A percentile compares a stretch with the other conserved stretches of the same genome.
These are phyloP conservation scores for Edolisoma coerulescens DNA, from an alignment of 2,113 vertebrate species.

Conservation along the genomic window DNA sequence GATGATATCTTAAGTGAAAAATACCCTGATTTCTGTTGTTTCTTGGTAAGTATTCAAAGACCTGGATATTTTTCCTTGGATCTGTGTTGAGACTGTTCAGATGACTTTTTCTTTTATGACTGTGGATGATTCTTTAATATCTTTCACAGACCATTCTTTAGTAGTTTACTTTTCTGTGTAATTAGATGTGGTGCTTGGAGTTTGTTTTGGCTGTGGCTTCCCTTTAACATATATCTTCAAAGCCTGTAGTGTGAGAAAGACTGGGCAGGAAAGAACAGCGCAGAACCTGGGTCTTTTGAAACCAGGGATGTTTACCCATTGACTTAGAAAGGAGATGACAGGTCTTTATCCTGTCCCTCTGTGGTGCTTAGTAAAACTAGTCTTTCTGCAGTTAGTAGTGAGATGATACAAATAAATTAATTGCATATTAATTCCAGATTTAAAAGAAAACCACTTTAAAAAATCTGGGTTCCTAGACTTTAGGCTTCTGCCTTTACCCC, in stretches of 20 bases:
- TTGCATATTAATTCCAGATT: background rate
- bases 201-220: constrained; percentile 48
- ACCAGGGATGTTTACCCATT: constrained; percentile 29
- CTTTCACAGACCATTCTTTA: background rate
- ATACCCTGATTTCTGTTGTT: background rate
- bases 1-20: background rate
- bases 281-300: background rate
- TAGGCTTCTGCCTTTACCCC: background rate
- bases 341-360: background rate
- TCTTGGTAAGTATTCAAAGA: background rate
- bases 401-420: background rate
- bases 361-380: background rate
- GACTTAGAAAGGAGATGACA: background rate
- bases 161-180: background rate
- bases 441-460: background rate
- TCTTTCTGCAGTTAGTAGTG: background rate
- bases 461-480: background rate
- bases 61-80: background rate
- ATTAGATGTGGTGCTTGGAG: background rate
- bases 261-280: background rate
- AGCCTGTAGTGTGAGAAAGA: background rate
- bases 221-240: constrained; percentile 22
- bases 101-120: background rate
- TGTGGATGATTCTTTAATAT: background rate
- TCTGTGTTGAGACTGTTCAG: background rate